Percentiles rank a stretch among this genome's conserved stretches.
These are phyloP conservation scores for Grammomys surdaster DNA, from an alignment of 2,113 vertebrate genomes.

Conservation along the genomic window DNA sequence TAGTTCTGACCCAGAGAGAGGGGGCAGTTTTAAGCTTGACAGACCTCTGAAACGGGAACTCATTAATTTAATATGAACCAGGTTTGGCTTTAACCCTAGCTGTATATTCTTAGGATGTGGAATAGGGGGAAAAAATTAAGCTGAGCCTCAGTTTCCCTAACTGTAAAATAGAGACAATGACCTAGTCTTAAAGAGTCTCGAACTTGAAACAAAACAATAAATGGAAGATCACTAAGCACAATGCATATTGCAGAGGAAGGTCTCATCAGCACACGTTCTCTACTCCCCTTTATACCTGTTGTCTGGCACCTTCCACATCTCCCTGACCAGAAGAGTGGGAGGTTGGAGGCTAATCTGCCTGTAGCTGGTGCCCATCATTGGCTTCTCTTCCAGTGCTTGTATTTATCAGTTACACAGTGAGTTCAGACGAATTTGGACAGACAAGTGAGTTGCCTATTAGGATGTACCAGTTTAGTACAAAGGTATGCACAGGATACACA, in stretches of 20 bases:
- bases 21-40: neutral
- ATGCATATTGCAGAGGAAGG: neutral
- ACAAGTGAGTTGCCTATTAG: neutral
- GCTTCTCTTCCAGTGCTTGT: neutral
- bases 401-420: neutral
- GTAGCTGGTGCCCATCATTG: neutral
- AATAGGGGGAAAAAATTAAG: neutral
- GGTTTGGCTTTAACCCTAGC: neutral
- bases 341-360: neutral
- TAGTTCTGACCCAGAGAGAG: too few species aligned
- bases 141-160: slow-evolving; percentile 31
- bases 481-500: neutral
- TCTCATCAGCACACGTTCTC: neutral
- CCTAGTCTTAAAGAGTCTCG: neutral
- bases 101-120: neutral
- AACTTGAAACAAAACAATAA: neutral
- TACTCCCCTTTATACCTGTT: neutral
- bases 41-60: neutral
- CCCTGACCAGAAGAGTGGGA: too few species aligned
- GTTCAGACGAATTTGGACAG: neutral
- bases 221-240: neutral
- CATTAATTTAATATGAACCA: neutral
- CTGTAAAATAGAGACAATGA: neutral
- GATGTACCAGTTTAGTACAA: neutral
- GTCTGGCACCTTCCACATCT: neutral